Conservation (phyloP, 2,113 vertebrate species). For the Paedocypris sp. region DNA sequence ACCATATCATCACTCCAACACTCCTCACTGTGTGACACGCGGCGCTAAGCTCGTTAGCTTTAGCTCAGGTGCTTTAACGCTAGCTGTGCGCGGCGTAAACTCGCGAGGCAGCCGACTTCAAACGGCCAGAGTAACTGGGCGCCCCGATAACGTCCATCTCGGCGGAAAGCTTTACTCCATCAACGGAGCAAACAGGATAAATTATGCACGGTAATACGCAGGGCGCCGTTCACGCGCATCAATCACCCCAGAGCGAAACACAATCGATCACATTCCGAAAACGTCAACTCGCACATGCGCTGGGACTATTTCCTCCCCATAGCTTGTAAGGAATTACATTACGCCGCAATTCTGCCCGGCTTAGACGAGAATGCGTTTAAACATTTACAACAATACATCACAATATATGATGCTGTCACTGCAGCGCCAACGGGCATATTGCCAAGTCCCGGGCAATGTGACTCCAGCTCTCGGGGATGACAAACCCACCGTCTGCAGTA, state of each 20-base stretch:
- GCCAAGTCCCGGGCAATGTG: conserved; percentile 47
- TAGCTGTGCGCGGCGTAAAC: conserved; percentile 11
- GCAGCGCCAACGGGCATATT: conserved; percentile 40
- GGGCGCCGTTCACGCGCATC: conserved; percentile 30
- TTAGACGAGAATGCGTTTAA: conserved; percentile 51
- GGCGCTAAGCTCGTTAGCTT: conserved; percentile 13
- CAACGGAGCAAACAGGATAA: conserved; percentile 51
- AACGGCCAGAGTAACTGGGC: not conserved
- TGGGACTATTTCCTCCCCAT: conserved; percentile 28
- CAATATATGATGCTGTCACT: conserved; percentile 52
- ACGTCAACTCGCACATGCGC: not conserved
- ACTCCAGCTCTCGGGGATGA: conserved; percentile 48
- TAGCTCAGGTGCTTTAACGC: not conserved
- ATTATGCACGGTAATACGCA: conserved; percentile 42
- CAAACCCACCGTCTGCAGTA: conserved; percentile 58
- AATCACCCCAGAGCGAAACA: conserved; percentile 26
- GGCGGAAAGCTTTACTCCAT: conserved; percentile 48
- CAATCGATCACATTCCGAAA: conserved; percentile 27
- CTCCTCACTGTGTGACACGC: not conserved
- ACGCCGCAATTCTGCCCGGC: conserved; percentile 41
- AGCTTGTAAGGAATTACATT: conserved; percentile 44
- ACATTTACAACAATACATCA: conserved; percentile 57
- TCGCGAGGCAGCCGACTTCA: not conserved
- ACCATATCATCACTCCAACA: conserved; percentile 42
- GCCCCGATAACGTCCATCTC: conserved; percentile 39